phyloP scores from a whole-genome alignment of 2,797 vertebrate genomes.

The Lithobates pipiens region DNA sequence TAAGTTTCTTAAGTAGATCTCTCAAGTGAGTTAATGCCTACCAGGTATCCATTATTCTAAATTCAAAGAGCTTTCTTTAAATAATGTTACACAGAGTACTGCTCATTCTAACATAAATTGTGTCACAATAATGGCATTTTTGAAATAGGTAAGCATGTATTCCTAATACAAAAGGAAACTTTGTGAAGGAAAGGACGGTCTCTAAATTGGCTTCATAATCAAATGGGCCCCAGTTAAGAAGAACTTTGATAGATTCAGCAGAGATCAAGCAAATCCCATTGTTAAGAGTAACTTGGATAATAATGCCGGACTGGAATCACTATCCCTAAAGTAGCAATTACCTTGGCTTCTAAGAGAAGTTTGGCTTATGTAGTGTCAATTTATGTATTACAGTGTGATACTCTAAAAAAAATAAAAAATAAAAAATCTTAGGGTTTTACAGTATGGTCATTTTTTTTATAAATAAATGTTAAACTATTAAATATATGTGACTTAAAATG shows the following conservation, averaged over 20 bases:
- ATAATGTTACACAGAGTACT: conserved; percentile 70
- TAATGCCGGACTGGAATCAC: conserved; percentile 67
- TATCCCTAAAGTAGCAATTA: conserved; percentile 52
- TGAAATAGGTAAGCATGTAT: conserved; percentile 70
- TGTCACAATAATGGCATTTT: conserved; percentile 73
- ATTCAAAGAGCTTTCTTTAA: conserved; percentile 79
- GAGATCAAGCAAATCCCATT: conserved; percentile 65
- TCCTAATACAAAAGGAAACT: conserved; percentile 72
- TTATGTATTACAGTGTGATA: conserved; percentile 22
- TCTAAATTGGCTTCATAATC: conserved; percentile 79
- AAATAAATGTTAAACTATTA: not conserved
- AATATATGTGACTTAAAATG: not conserved
- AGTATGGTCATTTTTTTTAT: conserved; percentile 16
- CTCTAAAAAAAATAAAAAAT: not conserved
- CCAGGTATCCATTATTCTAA: conserved; percentile 83
- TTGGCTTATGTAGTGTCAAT: conserved; percentile 37
- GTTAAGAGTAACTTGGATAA: conserved; percentile 77
- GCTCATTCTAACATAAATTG: conserved; percentile 79
- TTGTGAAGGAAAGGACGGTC: conserved; percentile 71
- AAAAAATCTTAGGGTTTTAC: not conserved
- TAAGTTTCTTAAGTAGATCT: conserved; percentile 84
- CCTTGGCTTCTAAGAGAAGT: conserved; percentile 33
- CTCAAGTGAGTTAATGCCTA: conserved; percentile 81
- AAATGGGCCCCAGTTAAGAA: conserved; percentile 78
- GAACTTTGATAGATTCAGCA: conserved; percentile 76